Evolutionary conservation across 2,797 vertebrate genomes (phyloP).

Genomic region (Thripadectes ignobilis): DNA sequence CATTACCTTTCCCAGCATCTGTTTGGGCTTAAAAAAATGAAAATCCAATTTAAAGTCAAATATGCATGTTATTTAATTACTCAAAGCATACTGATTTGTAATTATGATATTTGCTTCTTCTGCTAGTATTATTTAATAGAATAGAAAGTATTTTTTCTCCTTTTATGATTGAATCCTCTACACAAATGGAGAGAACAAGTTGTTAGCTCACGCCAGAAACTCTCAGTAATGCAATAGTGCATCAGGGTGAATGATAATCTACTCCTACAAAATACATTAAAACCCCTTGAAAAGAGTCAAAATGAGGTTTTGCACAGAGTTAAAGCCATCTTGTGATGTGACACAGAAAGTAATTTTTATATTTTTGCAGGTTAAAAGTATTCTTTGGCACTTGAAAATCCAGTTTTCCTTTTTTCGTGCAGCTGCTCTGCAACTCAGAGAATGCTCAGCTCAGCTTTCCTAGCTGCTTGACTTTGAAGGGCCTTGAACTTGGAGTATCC

Average conservation of each 20-base stretch:
- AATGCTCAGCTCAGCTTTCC: background rate
- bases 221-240: background rate
- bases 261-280: background rate
- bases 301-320: background rate
- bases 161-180: background rate
- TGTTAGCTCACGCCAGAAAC: background rate
- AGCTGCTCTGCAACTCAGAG: background rate
- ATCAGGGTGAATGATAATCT: background rate
- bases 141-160: background rate
- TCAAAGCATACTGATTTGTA: background rate
- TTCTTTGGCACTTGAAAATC: background rate
- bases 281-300: background rate
- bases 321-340: background rate
- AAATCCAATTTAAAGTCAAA: background rate
- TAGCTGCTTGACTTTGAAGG: constrained; percentile 17
- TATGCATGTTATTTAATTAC: background rate
- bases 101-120: background rate
- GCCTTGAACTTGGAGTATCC: background rate
- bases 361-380: background rate
- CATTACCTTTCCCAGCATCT: background rate
- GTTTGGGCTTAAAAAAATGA: background rate
- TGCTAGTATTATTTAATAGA: background rate
- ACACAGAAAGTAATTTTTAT: background rate
- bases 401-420: background rate
- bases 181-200: background rate